Base-by-base conservation (phyloP, 2,888 invertebrate species). In the Lycocerus yunnanus region DNA sequence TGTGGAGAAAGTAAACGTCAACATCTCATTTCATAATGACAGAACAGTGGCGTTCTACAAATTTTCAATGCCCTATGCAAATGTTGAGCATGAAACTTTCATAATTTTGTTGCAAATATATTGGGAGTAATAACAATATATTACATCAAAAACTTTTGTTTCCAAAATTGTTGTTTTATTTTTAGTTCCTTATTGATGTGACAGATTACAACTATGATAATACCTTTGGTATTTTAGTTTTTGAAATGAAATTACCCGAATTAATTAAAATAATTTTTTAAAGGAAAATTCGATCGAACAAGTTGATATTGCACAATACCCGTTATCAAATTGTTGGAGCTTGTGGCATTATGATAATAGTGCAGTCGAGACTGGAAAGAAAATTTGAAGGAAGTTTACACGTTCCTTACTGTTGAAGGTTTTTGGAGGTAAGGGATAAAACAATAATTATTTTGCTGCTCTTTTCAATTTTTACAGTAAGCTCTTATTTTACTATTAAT, bases 271-370 rank as follows among this genome's bases (percentile, higher is more conserved):
- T 43, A 43, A 43, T 43, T 6, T 43, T 43, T 43, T 43, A 6
- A n/a, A 43, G 43, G 43, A 13, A 2, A 43, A n/a, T 43, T 43
- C 43, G 6, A n/a, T 43, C 8, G 43, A 43, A 43, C 43, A 43
- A 43, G 13, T 27, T 4, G 43, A 43, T 5, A 43, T n/a, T 3
- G n/a, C 43, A 1, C 43, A 97, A 88, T 98, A 98, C 89, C 97
- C 98, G 8, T 89, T 99, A 78, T 97, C 98, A 86, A 95, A 97
- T 87, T 93, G 92, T 76, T 99, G 99, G 99, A 97, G 97, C 11
- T 90, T 99, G 76, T 99, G 99, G 99, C 99, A 97, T 88, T 97
- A 94, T 85, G 98, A 99, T 86, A 95, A 94, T 84, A 97, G 98
- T 87, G 95, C 84, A 93, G 92, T 84, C 94, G 94, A 86, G 90